Evolutionary conservation across 2,113 vertebrate genomes (phyloP), one percentile per base, ranked within the genome.

Genomic region (Chamaetylas fuelleborni): DNA sequence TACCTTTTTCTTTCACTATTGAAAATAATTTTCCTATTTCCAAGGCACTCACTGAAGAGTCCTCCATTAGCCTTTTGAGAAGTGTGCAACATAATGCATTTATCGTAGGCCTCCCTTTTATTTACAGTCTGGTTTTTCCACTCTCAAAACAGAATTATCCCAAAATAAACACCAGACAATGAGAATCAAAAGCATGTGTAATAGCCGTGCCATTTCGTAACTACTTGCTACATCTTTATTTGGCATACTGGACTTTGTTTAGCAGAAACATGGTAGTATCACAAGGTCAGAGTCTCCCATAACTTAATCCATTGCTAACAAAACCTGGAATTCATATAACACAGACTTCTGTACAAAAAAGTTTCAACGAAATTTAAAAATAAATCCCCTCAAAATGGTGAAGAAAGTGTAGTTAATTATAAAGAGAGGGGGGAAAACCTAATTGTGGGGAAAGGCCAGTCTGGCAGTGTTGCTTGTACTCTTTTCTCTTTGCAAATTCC

Each of bases 161-260:
- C 42, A 84, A 90, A 95, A 95, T 88, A 95, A 96, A 95, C 70
- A 89, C 31, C 45, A 96, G 73, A 88, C 72, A 95, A 85, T 86
- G 53, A 76, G 78, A 96, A 90, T 81, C 85, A 96, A 77, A 92
- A 90, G 62, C 85, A 91, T 81, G 76, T 73, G 89, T 83, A 92
- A 89, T 87, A 93, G 69, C 57, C 74, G 8, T 89, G 54, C 43
- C 74, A 69, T 92, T 93, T 93, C 23, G 2, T 93, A 96, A 95
- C 51, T 69, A 81, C 89, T 91, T 95, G 91, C 81, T 93, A 54
- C 92, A 90, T 90, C 92, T 92, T 95, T 79, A 51, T 95, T 96
- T 96, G 90, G 86, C 72, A 77, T 36, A 62, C 61, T 90, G 82
- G 86, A 84, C 76, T 88, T 89, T 85, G 88, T 90, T 94, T 94